Conservation (phyloP, 2,888 invertebrate genomes). For the Pocota personata region DNA sequence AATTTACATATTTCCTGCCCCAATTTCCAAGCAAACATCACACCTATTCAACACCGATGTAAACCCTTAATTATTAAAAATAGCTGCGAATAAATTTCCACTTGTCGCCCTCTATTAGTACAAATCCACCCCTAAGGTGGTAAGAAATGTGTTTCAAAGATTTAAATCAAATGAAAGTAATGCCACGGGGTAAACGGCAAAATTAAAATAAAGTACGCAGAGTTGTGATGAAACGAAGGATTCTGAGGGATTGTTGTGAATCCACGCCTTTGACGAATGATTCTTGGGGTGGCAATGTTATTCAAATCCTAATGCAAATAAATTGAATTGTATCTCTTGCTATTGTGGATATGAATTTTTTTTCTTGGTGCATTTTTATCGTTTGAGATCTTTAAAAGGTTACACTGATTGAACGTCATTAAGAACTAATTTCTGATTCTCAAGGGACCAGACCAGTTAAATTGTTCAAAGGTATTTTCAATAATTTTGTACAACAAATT, state of each 20-base stretch:
- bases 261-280: conserved; percentile 58
- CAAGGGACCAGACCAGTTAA: not conserved
- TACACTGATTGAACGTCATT: not conserved
- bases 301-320: conserved; percentile 50
- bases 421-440: not conserved
- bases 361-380: not conserved
- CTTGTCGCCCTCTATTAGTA: conserved; percentile 62
- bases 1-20: not conserved
- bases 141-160: conserved; percentile 55
- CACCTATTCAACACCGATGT: not conserved
- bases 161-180: conserved; percentile 56
- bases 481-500: not conserved
- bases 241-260: conserved; percentile 18
- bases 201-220: conserved; percentile 58
- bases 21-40: not conserved
- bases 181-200: conserved; percentile 51
- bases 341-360: not conserved
- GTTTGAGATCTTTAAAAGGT: not conserved
- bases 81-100: conserved; percentile 68
- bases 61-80: conserved; percentile 68
- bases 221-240: conserved; percentile 31
- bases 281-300: conserved; percentile 30
- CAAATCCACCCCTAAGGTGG: conserved; percentile 66
- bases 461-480: conserved; percentile 9
- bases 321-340: conserved; percentile 42